These are phyloP conservation scores for Leptosomus discolor DNA, from an alignment of 2,113 vertebrate genomes.

Conservation along the genomic window DNA sequence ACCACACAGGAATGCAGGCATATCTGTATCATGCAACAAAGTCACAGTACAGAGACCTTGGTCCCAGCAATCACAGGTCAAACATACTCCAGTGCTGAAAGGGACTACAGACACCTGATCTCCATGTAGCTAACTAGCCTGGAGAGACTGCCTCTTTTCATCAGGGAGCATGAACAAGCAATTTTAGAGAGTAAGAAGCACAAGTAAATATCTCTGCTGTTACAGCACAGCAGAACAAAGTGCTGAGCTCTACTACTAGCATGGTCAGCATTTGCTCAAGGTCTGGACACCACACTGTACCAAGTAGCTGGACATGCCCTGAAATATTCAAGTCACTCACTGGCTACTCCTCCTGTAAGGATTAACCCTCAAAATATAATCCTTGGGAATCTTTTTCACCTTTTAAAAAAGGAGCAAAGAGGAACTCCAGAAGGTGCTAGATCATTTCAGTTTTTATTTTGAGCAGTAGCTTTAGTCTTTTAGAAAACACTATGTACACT, in stretches of 20 bases:
- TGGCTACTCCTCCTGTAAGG: background rate
- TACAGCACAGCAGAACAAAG: background rate
- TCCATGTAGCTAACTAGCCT: background rate
- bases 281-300: rapidly evolving
- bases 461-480: background rate
- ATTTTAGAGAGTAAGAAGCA: background rate
- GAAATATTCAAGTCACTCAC: background rate
- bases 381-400: background rate
- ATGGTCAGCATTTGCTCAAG: background rate
- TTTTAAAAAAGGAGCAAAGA: background rate
- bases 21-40: background rate
- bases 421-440: background rate
- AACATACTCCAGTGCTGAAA: background rate
- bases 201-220: background rate
- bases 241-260: background rate
- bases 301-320: background rate
- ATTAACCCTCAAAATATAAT: background rate
- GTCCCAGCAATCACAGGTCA: background rate
- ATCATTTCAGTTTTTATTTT: background rate
- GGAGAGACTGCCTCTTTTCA: background rate
- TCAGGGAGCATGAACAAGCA: background rate
- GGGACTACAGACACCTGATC: background rate
- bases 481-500: rapidly evolving
- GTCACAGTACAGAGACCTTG: background rate
- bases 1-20: background rate